phyloP scores from a whole-genome alignment of 2,797 vertebrate species.

The Philypnodon macrostomus region DNA sequence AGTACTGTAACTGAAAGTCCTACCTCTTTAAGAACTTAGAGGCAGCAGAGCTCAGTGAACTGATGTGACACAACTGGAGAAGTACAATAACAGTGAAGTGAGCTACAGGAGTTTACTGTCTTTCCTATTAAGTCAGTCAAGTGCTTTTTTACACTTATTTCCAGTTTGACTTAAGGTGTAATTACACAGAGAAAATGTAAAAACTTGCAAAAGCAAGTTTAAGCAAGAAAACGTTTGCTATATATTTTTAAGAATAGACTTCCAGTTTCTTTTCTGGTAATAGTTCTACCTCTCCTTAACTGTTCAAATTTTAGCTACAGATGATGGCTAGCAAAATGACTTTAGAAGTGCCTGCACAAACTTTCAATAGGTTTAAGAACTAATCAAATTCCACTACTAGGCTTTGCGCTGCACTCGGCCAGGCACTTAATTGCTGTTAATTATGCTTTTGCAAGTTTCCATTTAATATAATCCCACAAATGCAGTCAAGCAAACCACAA shows the following conservation, averaged over 20 bases:
- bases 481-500: too few relatives aligned
- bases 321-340: neutral
- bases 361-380: too few relatives aligned
- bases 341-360: too few relatives aligned
- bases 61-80: slow-evolving; percentile 20
- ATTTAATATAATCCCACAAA: too few relatives aligned
- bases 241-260: slow-evolving; percentile 9
- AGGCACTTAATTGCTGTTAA: neutral
- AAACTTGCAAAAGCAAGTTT: slow-evolving; percentile 9
- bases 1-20: slow-evolving; percentile 24
- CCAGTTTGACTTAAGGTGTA: slow-evolving; percentile 25
- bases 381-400: too few relatives aligned
- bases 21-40: slow-evolving; percentile 22
- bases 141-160: slow-evolving; percentile 20
- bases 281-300: slow-evolving; percentile 1
- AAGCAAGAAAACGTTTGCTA: slow-evolving; percentile 2
- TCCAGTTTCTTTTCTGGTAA: slow-evolving; percentile 5
- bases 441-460: neutral
- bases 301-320: neutral
- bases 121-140: slow-evolving; percentile 48
- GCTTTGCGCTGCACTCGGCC: neutral
- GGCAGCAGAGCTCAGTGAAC: slow-evolving; percentile 23
- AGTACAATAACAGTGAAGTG: slow-evolving; percentile 11
- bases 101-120: neutral
- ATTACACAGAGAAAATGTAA: slow-evolving; percentile 13